Conservation (phyloP, 2,888 invertebrate genomes). For the Mylabris sibirica region DNA sequence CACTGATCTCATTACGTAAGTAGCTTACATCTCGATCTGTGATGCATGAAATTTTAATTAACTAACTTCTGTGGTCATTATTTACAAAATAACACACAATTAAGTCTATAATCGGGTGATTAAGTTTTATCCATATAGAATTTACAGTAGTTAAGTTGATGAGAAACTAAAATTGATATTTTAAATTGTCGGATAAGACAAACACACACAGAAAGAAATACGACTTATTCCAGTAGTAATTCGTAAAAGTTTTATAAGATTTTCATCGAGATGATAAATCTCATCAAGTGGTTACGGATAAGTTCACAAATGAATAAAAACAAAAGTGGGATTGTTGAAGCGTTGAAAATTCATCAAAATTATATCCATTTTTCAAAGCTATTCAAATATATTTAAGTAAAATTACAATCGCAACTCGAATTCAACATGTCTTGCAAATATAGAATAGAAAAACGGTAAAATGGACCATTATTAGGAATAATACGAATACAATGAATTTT, state of each 20-base stretch:
- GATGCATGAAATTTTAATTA: background rate
- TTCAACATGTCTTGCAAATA: too few species aligned
- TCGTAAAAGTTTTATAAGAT: background rate
- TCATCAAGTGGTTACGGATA: background rate
- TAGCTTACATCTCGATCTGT: background rate
- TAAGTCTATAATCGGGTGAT: background rate
- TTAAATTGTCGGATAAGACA: background rate
- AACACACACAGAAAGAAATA: background rate
- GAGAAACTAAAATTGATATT: background rate
- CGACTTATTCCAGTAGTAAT: background rate
- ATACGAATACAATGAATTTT: too few species aligned
- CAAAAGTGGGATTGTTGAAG: background rate
- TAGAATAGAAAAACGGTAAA: too few species aligned
- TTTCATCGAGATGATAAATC: background rate
- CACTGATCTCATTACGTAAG: background rate
- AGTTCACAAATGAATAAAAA: background rate
- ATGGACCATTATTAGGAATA: too few species aligned
- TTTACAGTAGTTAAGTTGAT: background rate
- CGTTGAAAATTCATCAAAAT: background rate
- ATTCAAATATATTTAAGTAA: background rate
- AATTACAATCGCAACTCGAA: too few species aligned
- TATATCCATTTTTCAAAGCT: background rate
- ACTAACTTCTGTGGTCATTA: background rate
- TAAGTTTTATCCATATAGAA: background rate
- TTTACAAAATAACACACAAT: background rate